These are phyloP conservation scores for Cerceris rybyensis DNA, from an alignment of 2,888 invertebrate species.

Conservation along the genomic window DNA sequence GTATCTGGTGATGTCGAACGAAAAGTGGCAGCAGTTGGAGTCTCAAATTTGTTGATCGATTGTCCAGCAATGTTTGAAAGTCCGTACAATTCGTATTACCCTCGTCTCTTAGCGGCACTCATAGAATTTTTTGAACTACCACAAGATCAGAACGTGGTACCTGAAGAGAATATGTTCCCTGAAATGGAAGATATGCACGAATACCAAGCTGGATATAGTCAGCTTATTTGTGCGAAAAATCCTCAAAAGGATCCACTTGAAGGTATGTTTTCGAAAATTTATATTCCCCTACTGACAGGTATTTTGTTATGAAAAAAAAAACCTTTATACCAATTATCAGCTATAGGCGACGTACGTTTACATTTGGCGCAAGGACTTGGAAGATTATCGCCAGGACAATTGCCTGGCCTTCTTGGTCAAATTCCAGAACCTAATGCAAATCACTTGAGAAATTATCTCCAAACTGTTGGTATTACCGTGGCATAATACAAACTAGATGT, in stretches of 20 bases:
- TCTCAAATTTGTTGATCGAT: constrained; percentile 92
- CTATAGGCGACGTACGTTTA: constrained; percentile 87
- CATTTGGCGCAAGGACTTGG: constrained; percentile 90
- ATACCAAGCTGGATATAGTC: constrained; percentile 94
- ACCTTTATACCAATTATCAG: constrained; percentile 75
- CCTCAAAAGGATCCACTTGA: constrained; percentile 89
- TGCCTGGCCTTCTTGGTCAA: constrained; percentile 86
- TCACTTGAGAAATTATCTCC: constrained; percentile 77
- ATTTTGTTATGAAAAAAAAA: neutral
- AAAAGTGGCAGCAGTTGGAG: constrained; percentile 95
- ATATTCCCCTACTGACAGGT: no score
- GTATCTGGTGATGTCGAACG: constrained; percentile 92
- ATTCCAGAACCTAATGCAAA: constrained; percentile 82
- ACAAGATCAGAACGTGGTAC: constrained; percentile 89
- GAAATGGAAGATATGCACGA: constrained; percentile 94
- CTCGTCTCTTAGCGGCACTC: constrained; percentile 81
- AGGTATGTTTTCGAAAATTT: constrained; percentile 80
- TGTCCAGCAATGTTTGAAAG: constrained; percentile 87
- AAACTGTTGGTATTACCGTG: constrained; percentile 78
- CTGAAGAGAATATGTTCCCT: constrained; percentile 92
- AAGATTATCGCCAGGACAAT: constrained; percentile 88
- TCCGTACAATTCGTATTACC: constrained; percentile 83
- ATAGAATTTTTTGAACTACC: constrained; percentile 95
- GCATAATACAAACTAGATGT: constrained; percentile 76
- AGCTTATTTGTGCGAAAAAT: constrained; percentile 92